Percentiles rank a stretch among this genome's conserved stretches.
phyloP scores from a whole-genome alignment of 2,113 vertebrate species.

The Ictidomys tridecemlineatus region DNA sequence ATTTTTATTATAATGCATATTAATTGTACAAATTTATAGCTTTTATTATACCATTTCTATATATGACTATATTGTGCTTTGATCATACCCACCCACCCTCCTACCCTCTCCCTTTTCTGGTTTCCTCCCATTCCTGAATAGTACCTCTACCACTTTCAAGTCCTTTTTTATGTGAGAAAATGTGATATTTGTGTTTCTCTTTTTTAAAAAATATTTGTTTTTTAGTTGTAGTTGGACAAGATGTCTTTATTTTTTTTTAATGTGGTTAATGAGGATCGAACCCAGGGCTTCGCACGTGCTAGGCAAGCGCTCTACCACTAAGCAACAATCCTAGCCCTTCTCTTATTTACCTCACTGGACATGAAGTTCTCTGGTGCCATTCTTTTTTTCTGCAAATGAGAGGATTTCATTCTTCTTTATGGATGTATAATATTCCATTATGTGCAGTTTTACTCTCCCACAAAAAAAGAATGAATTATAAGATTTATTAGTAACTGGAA shows the following conservation, averaged over 20 bases:
- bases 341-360: background rate
- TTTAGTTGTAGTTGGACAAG: too few species aligned
- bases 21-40: background rate
- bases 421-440: background rate
- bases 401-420: background rate
- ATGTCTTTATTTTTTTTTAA: too few species aligned
- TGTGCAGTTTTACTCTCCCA: too few species aligned
- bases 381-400: background rate
- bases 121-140: background rate
- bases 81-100: background rate
- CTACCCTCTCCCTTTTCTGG: background rate
- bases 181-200: background rate
- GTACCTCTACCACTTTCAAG: background rate
- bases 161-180: background rate
- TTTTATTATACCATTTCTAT: background rate
- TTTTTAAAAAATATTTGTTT: too few species aligned
- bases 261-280: too few species aligned
- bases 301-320: too few species aligned
- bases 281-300: too few species aligned
- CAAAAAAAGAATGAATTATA: too few species aligned
- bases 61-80: background rate
- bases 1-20: background rate
- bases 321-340: too few species aligned
- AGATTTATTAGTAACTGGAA: too few species aligned
- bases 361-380: background rate